These are phyloP conservation scores for Serinus canaria DNA, from an alignment of 2,113 vertebrate species.

Conservation along the genomic window DNA sequence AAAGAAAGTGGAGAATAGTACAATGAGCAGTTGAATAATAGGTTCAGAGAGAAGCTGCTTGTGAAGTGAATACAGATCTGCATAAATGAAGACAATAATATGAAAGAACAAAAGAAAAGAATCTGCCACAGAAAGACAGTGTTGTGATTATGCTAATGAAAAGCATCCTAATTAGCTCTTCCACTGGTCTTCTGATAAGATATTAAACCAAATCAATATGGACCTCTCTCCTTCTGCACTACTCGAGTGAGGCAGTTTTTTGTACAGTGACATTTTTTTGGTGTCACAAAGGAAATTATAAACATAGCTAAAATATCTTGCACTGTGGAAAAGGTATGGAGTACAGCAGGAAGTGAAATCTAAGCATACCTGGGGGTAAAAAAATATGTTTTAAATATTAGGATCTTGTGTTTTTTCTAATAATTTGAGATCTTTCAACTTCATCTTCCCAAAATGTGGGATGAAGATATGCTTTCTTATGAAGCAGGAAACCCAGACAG, in stretches of 20 bases:
- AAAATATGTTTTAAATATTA: not conserved
- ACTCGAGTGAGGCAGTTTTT: not conserved
- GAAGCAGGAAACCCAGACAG: not conserved
- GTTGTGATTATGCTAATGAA: not conserved
- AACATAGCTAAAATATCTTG: not conserved
- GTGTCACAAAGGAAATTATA: not conserved
- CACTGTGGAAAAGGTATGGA: not conserved
- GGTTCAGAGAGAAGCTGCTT: not conserved
- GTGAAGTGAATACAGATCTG: slow-evolving; percentile 20
- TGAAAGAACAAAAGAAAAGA: not conserved
- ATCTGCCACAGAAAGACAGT: not conserved
- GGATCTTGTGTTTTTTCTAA: not conserved
- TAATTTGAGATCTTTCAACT: not conserved
- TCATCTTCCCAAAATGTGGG: not conserved
- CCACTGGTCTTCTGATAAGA: not conserved
- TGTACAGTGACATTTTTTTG: not conserved
- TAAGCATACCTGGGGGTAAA: not conserved
- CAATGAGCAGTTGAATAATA: not conserved
- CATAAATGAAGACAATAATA: not conserved
- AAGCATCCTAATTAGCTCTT: not conserved
- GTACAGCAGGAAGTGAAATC: not conserved
- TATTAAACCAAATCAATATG: not conserved
- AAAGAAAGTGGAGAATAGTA: not conserved
- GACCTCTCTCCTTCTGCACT: not conserved
- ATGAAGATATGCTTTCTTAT: not conserved